Percentiles rank a stretch among this genome's conserved stretches.
These are phyloP conservation scores for Dissostichus mawsoni DNA, from an alignment of 2,113 vertebrate species.

Conservation along the genomic window DNA sequence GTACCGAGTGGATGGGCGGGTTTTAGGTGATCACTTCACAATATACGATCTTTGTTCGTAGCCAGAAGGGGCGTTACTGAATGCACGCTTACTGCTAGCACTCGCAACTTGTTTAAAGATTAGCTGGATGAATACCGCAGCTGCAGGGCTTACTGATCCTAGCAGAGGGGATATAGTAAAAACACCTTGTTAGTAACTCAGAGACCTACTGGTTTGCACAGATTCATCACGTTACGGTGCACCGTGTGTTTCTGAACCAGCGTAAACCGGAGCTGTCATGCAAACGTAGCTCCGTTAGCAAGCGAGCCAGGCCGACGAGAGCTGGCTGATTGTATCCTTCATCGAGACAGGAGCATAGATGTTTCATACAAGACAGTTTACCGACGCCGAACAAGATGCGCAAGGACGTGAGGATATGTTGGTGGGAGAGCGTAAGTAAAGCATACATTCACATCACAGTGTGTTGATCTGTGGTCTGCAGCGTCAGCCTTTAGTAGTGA, in stretches of 20 bases:
- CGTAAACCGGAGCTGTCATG: conserved; percentile 44
- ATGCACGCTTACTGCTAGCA: neutral
- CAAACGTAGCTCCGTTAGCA: conserved; percentile 55
- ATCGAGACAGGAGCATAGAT: conserved; percentile 64
- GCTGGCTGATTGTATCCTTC: conserved; percentile 47
- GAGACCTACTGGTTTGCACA: neutral
- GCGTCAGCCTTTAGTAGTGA: conserved; percentile 8
- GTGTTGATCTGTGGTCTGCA: neutral
- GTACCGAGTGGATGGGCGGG: fast-evolving
- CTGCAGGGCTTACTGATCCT: neutral
- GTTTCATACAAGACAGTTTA: conserved; percentile 41
- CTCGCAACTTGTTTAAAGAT: conserved; percentile 21
- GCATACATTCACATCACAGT: neutral
- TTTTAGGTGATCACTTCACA: neutral
- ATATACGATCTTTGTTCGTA: conserved; percentile 50
- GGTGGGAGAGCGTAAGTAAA: conserved; percentile 93
- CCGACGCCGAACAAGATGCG: conserved; percentile 85
- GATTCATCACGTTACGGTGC: neutral
- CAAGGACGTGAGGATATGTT: conserved; percentile 96
- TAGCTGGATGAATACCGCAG: neutral
- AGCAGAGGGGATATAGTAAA: neutral
- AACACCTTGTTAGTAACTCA: neutral
- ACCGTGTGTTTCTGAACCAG: conserved; percentile 1
- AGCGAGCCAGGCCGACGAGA: conserved; percentile 54
- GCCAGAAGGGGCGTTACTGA: conserved; percentile 57